Percentiles rank a stretch among this genome's conserved stretches.
Evolutionary conservation across 1,140 invertebrate genomes (phyloP).

Genomic region (Brachionus koreanus): DNA sequence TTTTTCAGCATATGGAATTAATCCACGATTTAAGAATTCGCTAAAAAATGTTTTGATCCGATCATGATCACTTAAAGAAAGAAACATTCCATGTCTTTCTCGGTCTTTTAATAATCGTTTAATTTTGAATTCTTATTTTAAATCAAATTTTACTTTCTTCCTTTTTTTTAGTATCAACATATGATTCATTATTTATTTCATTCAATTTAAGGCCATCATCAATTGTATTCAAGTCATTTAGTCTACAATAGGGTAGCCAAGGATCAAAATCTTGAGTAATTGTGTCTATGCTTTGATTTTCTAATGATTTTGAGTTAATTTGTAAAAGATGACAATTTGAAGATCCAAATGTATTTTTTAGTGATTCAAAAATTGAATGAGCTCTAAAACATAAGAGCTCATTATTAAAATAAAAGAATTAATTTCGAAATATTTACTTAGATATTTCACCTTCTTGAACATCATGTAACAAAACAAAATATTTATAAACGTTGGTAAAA

Average conservation of each 20-base stretch:
- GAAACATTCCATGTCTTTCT: slow-evolving; percentile 65
- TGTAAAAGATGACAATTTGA: slow-evolving; percentile 79
- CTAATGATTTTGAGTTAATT: slow-evolving; percentile 69
- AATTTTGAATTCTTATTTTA: not conserved
- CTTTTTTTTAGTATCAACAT: not conserved
- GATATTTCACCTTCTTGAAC: slow-evolving; percentile 64
- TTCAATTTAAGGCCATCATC: not conserved
- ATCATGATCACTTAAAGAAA: slow-evolving; percentile 74
- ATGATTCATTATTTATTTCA: not conserved
- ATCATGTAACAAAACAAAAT: slow-evolving; percentile 85
- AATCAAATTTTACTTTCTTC: not conserved
- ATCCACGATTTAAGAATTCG: slow-evolving; percentile 77
- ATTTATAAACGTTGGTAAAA: slow-evolving; percentile 68
- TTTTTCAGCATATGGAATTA: slow-evolving; percentile 83
- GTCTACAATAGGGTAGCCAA: slow-evolving; percentile 22
- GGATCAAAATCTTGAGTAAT: slow-evolving; percentile 13
- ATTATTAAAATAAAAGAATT: slow-evolving; percentile 29
- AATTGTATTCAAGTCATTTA: not conserved
- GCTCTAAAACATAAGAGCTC: slow-evolving; percentile 64
- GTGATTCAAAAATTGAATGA: slow-evolving; percentile 72
- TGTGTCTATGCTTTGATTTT: not conserved
- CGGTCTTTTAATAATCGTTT: not conserved
- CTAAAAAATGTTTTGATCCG: slow-evolving; percentile 76
- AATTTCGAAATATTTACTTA: slow-evolving; percentile 60
- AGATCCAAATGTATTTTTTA: slow-evolving; percentile 77